These are phyloP conservation scores for Lacanobia oleracea DNA, from an alignment of 2,888 invertebrate genomes.

Conservation along the genomic window DNA sequence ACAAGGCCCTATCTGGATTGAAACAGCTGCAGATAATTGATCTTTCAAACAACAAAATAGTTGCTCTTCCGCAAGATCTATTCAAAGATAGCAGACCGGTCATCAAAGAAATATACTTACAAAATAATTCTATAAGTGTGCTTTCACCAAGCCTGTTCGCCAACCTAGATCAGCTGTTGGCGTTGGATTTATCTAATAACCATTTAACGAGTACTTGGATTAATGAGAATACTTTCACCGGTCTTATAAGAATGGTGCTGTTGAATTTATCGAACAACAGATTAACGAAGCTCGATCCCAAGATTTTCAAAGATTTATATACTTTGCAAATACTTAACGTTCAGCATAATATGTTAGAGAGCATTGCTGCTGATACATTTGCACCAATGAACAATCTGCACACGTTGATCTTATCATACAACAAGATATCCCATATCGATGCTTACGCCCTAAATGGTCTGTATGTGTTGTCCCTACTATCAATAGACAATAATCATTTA, in stretches of 20 bases:
- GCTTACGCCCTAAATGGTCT: conserved; percentile 96
- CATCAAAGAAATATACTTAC: conserved; percentile 96
- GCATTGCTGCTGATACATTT: conserved; percentile 96
- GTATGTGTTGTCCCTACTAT: conserved; percentile 95
- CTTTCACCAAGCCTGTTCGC: conserved; percentile 96
- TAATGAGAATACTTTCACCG: conserved; percentile 95
- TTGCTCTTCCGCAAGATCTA: conserved; percentile 95
- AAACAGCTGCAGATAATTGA: conserved; percentile 96
- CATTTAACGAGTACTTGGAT: conserved; percentile 97
- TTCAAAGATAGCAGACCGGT: conserved; percentile 95
- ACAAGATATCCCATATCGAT: conserved; percentile 96
- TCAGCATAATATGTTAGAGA: conserved; percentile 95
- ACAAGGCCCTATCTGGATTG: conserved; percentile 95
- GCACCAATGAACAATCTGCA: conserved; percentile 98
- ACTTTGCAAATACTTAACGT: conserved; percentile 96
- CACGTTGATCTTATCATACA: conserved; percentile 96
- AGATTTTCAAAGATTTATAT: conserved; percentile 96
- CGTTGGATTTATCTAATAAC: conserved; percentile 96
- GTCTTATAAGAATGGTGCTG: conserved; percentile 96
- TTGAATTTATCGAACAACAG: conserved; percentile 96
- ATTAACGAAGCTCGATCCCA: conserved; percentile 94
- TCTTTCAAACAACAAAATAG: conserved; percentile 97
- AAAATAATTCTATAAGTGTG: conserved; percentile 97
- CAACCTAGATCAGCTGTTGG: conserved; percentile 95
- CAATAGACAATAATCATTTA: conserved; percentile 96